Conservation (phyloP, 1,140 invertebrate species). For the Ylistrum balloti region DNA sequence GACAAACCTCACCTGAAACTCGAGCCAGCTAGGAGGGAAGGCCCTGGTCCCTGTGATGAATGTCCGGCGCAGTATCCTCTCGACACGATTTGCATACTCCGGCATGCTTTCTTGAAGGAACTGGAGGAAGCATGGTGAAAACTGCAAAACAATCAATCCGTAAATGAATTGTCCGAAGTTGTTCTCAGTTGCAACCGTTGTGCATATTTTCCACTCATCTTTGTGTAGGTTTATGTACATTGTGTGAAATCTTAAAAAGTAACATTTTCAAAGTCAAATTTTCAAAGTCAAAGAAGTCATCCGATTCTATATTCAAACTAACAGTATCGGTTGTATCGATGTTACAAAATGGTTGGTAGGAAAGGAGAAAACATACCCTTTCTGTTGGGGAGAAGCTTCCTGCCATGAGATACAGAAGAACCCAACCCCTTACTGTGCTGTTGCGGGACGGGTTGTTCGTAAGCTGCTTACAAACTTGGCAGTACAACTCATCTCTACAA, state of each 20-base stretch:
- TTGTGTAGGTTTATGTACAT: too few relatives aligned
- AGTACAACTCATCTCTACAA: conserved; percentile 96
- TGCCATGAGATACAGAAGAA: conserved; percentile 72
- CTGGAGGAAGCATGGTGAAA: conserved; percentile 69
- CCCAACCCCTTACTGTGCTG: conserved; percentile 77
- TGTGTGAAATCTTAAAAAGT: too few relatives aligned
- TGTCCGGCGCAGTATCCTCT: conserved; percentile 72
- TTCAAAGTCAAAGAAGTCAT: too few relatives aligned
- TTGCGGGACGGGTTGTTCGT: conserved; percentile 92
- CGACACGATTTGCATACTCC: conserved; percentile 73
- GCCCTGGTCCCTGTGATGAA: conserved; percentile 75
- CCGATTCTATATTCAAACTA: too few relatives aligned
- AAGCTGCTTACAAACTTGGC: conserved; percentile 99
- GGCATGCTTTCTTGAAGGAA: conserved; percentile 75
- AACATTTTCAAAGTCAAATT: too few relatives aligned
- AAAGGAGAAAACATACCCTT: conserved; percentile 65
- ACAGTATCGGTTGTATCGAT: too few relatives aligned
- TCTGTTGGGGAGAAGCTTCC: conserved; percentile 77
- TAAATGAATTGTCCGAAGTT: too few relatives aligned
- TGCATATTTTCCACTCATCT: too few relatives aligned
- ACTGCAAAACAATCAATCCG: conserved; percentile 72
- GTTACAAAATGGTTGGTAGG: too few relatives aligned
- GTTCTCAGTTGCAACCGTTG: too few relatives aligned
- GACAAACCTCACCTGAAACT: conserved; percentile 78
- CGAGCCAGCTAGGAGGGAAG: conserved; percentile 80